Conservation (phyloP, 64 coral and sea anemone genomes). For the Acropora yongei region DNA sequence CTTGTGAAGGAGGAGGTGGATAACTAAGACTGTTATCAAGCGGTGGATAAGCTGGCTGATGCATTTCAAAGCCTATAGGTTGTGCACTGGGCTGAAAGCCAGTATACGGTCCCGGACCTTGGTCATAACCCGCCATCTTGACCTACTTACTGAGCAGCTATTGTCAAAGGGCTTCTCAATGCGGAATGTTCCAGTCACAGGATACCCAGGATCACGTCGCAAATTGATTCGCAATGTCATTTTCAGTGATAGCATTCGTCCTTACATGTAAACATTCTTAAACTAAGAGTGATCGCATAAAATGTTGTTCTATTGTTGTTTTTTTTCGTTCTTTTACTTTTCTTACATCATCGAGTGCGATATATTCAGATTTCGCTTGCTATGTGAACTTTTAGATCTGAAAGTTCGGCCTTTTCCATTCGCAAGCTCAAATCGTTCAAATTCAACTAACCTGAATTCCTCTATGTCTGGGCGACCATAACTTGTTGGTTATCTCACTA, state of each 20-base stretch:
- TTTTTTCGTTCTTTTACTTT: too few relatives aligned
- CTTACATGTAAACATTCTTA: too few relatives aligned
- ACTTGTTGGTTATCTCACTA: not conserved
- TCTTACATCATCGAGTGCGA: too few relatives aligned
- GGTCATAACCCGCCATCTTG: conserved; percentile 70
- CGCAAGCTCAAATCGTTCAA: too few relatives aligned
- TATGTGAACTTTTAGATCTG: too few relatives aligned
- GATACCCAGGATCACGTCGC: not conserved
- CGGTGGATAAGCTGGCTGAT: conserved; percentile 16
- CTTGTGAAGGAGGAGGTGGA: conserved; percentile 25
- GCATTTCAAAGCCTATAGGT: conserved; percentile 70
- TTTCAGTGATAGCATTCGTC: too few relatives aligned
- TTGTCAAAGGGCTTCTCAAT: not conserved
- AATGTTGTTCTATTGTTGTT: too few relatives aligned
- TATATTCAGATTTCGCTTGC: too few relatives aligned
- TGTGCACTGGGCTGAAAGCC: conserved; percentile 35
- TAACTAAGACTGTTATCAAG: conserved; percentile 10
- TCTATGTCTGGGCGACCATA: not conserved
- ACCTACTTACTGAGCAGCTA: conserved; percentile 8
- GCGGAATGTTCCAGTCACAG: not conserved
- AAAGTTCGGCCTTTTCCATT: too few relatives aligned
- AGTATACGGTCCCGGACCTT: not conserved
- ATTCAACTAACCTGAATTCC: too few relatives aligned
- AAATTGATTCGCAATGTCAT: too few relatives aligned
- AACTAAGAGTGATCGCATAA: too few relatives aligned